Evolutionary conservation across 2,113 vertebrate species (phyloP).

Genomic region (Probosciger aterrimus): DNA sequence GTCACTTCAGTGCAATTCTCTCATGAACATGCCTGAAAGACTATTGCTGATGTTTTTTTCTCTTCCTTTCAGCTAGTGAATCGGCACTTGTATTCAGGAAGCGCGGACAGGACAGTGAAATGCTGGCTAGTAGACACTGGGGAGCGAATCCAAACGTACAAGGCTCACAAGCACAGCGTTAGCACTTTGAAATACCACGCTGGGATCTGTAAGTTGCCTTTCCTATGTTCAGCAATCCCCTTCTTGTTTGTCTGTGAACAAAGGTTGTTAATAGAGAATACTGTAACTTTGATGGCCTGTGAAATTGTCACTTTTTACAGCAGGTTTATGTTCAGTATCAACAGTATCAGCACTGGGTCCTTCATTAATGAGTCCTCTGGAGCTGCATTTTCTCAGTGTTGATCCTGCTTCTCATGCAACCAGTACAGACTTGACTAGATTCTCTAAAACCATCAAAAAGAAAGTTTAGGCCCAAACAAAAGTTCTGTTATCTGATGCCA

Average conservation of each 20-base stretch:
- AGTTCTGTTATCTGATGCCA: background rate
- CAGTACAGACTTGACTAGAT: background rate
- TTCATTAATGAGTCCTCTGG: background rate
- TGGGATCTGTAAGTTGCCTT: slow-evolving; percentile 78
- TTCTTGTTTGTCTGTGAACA: background rate
- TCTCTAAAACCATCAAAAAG: background rate
- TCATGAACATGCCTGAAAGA: background rate
- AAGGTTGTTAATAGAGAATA: background rate
- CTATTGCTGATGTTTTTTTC: background rate
- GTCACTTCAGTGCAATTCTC: background rate
- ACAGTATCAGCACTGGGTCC: background rate
- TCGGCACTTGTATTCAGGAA: slow-evolving; percentile 77
- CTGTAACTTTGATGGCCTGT: background rate
- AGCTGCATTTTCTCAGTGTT: background rate
- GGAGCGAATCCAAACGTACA: slow-evolving; percentile 73
- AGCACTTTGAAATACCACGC: slow-evolving; percentile 79
- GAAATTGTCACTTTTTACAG: background rate
- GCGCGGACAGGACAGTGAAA: slow-evolving; percentile 77
- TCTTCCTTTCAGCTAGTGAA: slow-evolving; percentile 74
- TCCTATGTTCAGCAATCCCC: background rate
- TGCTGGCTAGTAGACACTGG: slow-evolving; percentile 79
- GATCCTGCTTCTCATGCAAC: background rate
- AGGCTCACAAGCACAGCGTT: slow-evolving; percentile 78
- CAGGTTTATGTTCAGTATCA: background rate
- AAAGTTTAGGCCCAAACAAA: background rate